Conservation (phyloP, 2,113 vertebrate species). For the Rhabdomys dilectus region DNA sequence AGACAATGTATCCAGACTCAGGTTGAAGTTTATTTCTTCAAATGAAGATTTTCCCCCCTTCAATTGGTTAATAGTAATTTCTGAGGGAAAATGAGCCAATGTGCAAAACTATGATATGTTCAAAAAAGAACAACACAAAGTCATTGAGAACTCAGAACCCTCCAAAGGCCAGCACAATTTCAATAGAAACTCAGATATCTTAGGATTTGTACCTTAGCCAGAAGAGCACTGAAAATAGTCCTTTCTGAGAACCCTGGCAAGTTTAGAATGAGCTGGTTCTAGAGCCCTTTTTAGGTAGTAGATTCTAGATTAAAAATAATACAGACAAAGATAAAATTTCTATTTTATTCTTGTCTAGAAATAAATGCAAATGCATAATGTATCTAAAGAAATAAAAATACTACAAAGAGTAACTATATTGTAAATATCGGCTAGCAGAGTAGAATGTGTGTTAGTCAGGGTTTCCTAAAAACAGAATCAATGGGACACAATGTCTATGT, state of each 20-base stretch:
- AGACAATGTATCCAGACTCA: not conserved
- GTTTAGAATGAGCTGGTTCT: slow-evolving; percentile 69
- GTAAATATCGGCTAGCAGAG: slow-evolving; percentile 53
- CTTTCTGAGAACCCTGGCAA: slow-evolving; percentile 53
- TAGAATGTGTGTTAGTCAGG: not conserved
- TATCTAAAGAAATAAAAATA: not conserved
- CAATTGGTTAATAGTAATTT: slow-evolving; percentile 14
- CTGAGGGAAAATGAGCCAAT: slow-evolving; percentile 58
- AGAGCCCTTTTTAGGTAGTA: slow-evolving; percentile 60
- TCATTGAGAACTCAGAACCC: slow-evolving; percentile 58
- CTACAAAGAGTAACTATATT: slow-evolving; percentile 26
- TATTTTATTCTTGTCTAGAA: slow-evolving; percentile 73
- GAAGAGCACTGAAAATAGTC: not conserved
- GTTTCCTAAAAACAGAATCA: not conserved
- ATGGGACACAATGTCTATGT: not conserved
- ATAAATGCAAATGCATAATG: slow-evolving; percentile 69
- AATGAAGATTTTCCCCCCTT: slow-evolving; percentile 56
- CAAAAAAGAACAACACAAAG: slow-evolving; percentile 69
- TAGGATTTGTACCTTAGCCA: not conserved
- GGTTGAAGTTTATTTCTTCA: slow-evolving; percentile 73
- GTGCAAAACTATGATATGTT: slow-evolving; percentile 69
- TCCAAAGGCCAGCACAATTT: not conserved
- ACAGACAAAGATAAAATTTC: slow-evolving; percentile 67
- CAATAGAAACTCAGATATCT: not conserved
- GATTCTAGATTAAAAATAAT: slow-evolving; percentile 49